A percentile compares a stretch with the other conserved stretches of the same genome.
Evolutionary conservation across 2,888 invertebrate genomes (phyloP).

Genomic region (Colletes collaris): DNA sequence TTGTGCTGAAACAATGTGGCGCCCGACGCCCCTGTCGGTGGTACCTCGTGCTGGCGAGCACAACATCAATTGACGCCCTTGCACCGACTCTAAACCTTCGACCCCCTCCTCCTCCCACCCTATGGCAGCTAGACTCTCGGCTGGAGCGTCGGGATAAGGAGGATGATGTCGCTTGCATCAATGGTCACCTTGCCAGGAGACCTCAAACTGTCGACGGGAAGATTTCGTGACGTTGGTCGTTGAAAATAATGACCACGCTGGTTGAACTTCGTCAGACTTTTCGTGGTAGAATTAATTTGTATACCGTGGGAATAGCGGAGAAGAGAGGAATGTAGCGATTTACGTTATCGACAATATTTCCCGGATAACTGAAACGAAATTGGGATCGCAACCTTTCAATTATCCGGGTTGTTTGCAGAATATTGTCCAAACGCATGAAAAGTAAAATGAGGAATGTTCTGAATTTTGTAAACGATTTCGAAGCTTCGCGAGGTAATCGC

Average conservation of each 20-base stretch:
- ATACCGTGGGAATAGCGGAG: no score
- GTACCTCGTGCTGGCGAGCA: conserved; percentile 72
- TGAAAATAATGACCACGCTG: no score
- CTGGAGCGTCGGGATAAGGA: conserved; percentile 58
- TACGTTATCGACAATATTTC: no score
- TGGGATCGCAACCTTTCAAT: no score
- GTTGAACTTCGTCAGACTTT: no score
- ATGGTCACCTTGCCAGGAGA: conserved; percentile 49
- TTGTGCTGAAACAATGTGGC: conserved; percentile 80
- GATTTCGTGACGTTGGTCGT: no score
- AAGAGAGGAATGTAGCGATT: no score
- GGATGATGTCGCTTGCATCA: conserved; percentile 50
- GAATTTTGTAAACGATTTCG: conserved; percentile 3
- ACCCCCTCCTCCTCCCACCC: conserved; percentile 21
- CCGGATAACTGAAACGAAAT: no score
- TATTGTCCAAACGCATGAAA: not conserved
- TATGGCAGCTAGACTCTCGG: conserved; percentile 43
- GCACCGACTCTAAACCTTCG: conserved; percentile 54
- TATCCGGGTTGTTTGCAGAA: no score
- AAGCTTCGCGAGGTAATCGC: conserved; percentile 11
- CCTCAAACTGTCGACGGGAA: conserved; percentile 6
- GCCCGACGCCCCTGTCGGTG: conserved; percentile 74
- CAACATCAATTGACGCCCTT: conserved; percentile 79
- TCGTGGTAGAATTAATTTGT: no score
- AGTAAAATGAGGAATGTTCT: no score